A percentile compares a stretch with the other conserved stretches of the same genome.
Evolutionary conservation across 2,113 vertebrate species (phyloP).

Genomic region (Lichenostomus cassidix): DNA sequence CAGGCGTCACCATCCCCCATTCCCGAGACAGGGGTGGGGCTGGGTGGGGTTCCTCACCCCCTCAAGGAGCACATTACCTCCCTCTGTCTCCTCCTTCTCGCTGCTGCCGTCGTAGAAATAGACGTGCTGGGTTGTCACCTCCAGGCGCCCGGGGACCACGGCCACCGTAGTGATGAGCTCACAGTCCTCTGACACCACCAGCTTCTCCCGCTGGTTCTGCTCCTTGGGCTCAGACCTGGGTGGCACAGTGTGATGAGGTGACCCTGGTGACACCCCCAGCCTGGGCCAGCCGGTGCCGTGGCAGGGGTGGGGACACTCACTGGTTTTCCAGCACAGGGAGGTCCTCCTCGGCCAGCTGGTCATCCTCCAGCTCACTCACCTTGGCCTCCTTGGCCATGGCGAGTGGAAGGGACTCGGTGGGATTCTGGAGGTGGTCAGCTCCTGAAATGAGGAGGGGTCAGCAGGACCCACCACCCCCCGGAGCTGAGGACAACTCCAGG

Average conservation of each 20-base stretch:
- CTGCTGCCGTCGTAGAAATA: slow-evolving; percentile 93
- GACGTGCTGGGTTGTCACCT: slow-evolving; percentile 92
- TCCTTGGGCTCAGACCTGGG: slow-evolving; percentile 85
- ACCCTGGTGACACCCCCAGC: fast-evolving
- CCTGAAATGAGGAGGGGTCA: slow-evolving; percentile 68
- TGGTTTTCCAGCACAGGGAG: slow-evolving; percentile 79
- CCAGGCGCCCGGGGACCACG: slow-evolving; percentile 87
- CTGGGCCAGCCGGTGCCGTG: fast-evolving
- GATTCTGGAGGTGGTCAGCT: slow-evolving; percentile 80
- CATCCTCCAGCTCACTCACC: slow-evolving; percentile 90
- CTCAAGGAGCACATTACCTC: slow-evolving; percentile 69
- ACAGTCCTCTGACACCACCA: slow-evolving; percentile 93
- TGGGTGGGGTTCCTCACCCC: not conserved
- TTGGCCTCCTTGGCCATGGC: slow-evolving; percentile 95
- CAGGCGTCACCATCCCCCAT: fast-evolving
- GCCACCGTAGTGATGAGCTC: slow-evolving; percentile 94
- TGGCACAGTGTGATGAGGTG: not conserved
- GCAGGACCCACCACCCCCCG: not conserved
- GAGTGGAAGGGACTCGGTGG: slow-evolving; percentile 79
- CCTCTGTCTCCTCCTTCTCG: slow-evolving; percentile 94
- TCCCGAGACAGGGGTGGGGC: not conserved
- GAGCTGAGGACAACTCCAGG: not conserved
- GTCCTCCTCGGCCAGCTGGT: slow-evolving; percentile 91
- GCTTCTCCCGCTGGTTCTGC: slow-evolving; percentile 89
- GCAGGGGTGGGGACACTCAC: slow-evolving; percentile 75